phyloP scores from a whole-genome alignment of 2,113 vertebrate species.

The Uropsilus gracilis region DNA sequence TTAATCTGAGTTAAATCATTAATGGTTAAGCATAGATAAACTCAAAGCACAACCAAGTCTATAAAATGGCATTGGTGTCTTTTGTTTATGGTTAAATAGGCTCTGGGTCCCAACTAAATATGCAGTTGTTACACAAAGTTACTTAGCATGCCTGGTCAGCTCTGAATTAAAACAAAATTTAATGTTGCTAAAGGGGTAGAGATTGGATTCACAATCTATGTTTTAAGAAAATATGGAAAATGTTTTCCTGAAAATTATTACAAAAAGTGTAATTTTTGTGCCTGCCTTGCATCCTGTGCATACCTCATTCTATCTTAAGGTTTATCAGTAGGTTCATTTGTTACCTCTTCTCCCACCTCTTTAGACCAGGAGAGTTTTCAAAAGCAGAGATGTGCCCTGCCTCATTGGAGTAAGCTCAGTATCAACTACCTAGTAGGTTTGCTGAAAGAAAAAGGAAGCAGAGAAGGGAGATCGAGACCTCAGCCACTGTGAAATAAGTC shows the following conservation, averaged over 20 bases:
- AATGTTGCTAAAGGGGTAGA: background rate
- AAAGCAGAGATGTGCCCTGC: background rate
- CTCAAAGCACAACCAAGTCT: background rate
- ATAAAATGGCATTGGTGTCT: background rate
- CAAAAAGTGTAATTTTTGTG: background rate
- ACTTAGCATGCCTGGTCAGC: background rate
- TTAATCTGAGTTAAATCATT: slow-evolving; percentile 47
- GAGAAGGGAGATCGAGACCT: background rate
- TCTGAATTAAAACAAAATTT: background rate
- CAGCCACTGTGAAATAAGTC: background rate
- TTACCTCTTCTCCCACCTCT: background rate
- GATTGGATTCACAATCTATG: background rate
- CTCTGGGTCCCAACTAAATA: background rate
- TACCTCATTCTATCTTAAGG: background rate
- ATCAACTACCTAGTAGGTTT: background rate
- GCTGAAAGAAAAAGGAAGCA: slow-evolving; percentile 8
- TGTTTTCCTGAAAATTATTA: background rate
- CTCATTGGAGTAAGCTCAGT: background rate
- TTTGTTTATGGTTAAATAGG: slow-evolving; percentile 2
- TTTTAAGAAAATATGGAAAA: background rate
- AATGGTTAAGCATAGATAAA: slow-evolving; percentile 11
- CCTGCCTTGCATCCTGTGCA: background rate
- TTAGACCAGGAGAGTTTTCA: background rate
- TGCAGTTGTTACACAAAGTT: background rate
- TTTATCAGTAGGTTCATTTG: background rate